Conservation (phyloP, 2,113 vertebrate genomes). For the Oryctolagus cuniculus region mOryCun1.1 NC_091433.1:139098001-139098500, state of each 20-base stretch:
- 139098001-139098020: not conserved
- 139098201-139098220: not conserved
- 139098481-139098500: conserved; percentile 57
- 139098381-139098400: conserved; percentile 66
- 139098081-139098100: not conserved
- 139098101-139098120: not conserved
- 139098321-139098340: conserved; percentile 18
- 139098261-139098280: conserved; percentile 10
- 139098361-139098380: conserved; percentile 24
- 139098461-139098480: conserved; percentile 49
- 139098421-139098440: conserved; percentile 34
- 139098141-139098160: not conserved
- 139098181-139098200: not conserved
- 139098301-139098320: not conserved
- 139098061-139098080: not conserved
- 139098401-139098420: conserved; percentile 50
- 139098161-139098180: not conserved
- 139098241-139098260: not conserved
- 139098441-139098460: conserved; percentile 62
- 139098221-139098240: conserved; percentile 15
- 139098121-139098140: not conserved
- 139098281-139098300: not conserved
- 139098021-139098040: not conserved
- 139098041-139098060: not conserved
- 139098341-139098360: not conserved